Evolutionary conservation across 1,140 invertebrate species (phyloP), one percentile per base, ranked within the genome.

Genomic region (Planococcus citri): DNA sequence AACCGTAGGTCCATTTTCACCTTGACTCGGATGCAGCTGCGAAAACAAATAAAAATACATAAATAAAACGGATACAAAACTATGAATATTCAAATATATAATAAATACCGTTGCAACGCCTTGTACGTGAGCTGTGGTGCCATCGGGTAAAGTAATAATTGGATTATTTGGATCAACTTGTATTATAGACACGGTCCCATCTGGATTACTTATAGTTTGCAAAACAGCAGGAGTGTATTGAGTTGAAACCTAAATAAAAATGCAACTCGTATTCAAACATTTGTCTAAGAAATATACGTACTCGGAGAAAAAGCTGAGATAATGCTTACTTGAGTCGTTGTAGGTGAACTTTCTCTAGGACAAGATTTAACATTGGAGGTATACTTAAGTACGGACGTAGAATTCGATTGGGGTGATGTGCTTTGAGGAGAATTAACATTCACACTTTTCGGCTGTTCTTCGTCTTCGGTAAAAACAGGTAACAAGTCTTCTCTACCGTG

Each of bases 401-500:
- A 58, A 58, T 58, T 58, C 51, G 51, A 58, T 8, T 4, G 17
- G 17, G 51, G 51, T 20, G 51, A 58, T 20, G 51, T 58, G 17
- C 51, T 58, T 58, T 58, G 51, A 58, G 51, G 51, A 20, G 51
- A 58, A 58, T 8, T 58, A 71, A 60, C 68, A 61, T 33, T 71
- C 58, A 71, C 70, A 71, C 68, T 71, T 71, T 67, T 60, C 60
- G 68, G 68, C 20, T 91, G 91, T 70, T 94, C 91, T 61, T 94
- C 90, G 69, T 95, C 92, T 76, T 96, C 94, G 70, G 84, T 90
- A 80, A 97, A 97, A 20, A 92, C 92, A 4, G 95, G 95, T 72
- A 98, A 80, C 33, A 98, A 82, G 80, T 98, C 95, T 81, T 97
- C 94, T 74, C 95, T 83, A 1, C 93, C 94, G 80, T 98, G 95